phyloP scores from a whole-genome alignment of 2,888 invertebrate species.

The Abrostola triplasia region DNA sequence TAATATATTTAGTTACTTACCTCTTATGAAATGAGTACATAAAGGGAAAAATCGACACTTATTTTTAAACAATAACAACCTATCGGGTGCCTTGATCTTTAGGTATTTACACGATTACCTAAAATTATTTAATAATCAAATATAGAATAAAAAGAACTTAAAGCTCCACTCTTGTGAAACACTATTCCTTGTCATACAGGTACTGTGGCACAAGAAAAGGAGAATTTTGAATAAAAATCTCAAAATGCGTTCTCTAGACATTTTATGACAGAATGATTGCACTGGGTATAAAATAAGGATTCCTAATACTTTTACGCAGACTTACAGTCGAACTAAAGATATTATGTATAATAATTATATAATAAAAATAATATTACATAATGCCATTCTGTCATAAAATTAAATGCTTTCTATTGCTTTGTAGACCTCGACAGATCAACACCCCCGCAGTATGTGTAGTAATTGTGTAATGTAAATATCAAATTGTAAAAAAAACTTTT shows the following conservation, averaged over 20 bases:
- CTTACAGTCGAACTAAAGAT: constrained; percentile 62
- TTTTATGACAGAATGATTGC: constrained; percentile 75
- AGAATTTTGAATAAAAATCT: constrained; percentile 72
- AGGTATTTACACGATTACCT: constrained; percentile 81
- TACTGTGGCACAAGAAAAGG: constrained; percentile 75
- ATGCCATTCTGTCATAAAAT: constrained; percentile 78
- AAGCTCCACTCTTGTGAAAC: constrained; percentile 79
- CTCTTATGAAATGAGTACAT: constrained; percentile 64
- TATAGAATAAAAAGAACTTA: constrained; percentile 63
- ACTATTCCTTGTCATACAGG: constrained; percentile 69
- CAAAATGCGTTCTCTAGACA: constrained; percentile 63
- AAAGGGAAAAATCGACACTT: constrained; percentile 66
- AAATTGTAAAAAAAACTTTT: constrained; percentile 62
- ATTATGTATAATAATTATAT: constrained; percentile 50
- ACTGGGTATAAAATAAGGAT: constrained; percentile 60
- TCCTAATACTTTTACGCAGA: constrained; percentile 62
- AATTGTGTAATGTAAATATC: constrained; percentile 57
- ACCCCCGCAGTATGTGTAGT: constrained; percentile 43
- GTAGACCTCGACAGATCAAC: constrained; percentile 45
- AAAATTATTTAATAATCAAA: constrained; percentile 63
- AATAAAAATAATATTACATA: constrained; percentile 56
- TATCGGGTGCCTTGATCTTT: constrained; percentile 73
- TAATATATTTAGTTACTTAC: constrained; percentile 62
- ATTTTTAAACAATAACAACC: constrained; percentile 66
- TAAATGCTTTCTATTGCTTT: constrained; percentile 76